Evolutionary conservation across 2,113 vertebrate genomes (phyloP).

Genomic region (Saguinus imperator): DNA sequence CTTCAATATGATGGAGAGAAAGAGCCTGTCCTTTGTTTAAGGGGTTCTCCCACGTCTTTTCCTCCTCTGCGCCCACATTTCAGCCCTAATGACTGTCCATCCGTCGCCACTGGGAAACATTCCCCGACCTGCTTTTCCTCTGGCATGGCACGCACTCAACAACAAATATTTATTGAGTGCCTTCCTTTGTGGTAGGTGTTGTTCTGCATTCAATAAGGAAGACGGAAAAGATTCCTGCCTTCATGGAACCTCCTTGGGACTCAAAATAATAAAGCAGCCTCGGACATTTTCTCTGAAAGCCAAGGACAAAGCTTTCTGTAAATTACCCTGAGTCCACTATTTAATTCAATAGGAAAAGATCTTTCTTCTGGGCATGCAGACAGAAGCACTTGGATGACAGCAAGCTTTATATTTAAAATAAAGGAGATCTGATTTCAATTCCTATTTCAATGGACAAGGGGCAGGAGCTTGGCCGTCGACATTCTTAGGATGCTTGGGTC

Average conservation of each 20-base stretch:
- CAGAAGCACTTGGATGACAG: conserved; percentile 55
- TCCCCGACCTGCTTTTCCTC: conserved; percentile 40
- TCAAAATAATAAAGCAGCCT: conserved; percentile 67
- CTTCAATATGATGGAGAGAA: conserved; percentile 46
- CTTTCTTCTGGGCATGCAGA: conserved; percentile 50
- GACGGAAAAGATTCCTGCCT: conserved; percentile 21
- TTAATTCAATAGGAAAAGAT: conserved; percentile 39
- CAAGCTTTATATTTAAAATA: conserved; percentile 66
- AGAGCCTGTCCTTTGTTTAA: conserved; percentile 50
- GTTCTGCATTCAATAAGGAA: not conserved
- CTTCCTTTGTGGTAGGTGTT: conserved; percentile 55
- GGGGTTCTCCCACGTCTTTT: conserved; percentile 32
- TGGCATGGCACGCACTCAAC: conserved; percentile 37
- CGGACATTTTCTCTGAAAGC: conserved; percentile 47
- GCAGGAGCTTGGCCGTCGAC: conserved; percentile 69
- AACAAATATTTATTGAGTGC: conserved; percentile 54
- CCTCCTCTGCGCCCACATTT: conserved; percentile 39
- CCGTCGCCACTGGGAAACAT: conserved; percentile 50
- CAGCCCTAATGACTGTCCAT: conserved; percentile 55
- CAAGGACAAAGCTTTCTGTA: conserved; percentile 54
- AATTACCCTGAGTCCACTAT: conserved; percentile 32
- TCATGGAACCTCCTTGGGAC: conserved; percentile 24
- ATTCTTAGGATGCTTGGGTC: conserved; percentile 74
- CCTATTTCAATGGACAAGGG: conserved; percentile 54
- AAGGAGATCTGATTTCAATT: conserved; percentile 71